Evolutionary conservation across 2,888 invertebrate genomes (phyloP).

Genomic region (Bellardia bayeri): DNA sequence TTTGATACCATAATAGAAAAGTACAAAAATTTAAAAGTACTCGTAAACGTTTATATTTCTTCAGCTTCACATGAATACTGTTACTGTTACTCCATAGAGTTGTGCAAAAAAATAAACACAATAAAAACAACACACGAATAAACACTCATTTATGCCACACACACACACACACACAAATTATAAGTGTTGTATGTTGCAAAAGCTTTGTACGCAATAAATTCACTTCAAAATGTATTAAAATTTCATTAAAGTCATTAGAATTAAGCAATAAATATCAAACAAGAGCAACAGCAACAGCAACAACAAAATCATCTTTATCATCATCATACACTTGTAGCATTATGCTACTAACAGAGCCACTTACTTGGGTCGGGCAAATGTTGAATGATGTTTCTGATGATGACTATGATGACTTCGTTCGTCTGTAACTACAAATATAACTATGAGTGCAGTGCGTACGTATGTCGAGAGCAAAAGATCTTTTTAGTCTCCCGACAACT

Average conservation of each 20-base stretch:
- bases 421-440: conserved; percentile 3
- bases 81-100: not conserved
- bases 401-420: conserved; percentile 31
- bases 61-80: not conserved
- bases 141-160: conserved; percentile 45
- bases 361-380: conserved; percentile 56
- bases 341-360: conserved; percentile 52
- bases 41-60: no score
- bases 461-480: not conserved
- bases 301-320: conserved; percentile 45
- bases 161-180: conserved; percentile 56
- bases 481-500: not conserved
- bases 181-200: conserved; percentile 55
- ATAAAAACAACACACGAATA: not conserved
- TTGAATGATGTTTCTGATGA: conserved; percentile 52
- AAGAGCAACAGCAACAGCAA: no score
- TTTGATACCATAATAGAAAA: no score
- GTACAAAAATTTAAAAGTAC: no score
- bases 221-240: conserved; percentile 81
- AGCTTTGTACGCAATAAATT: conserved; percentile 80
- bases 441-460: not conserved
- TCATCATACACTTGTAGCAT: conserved; percentile 41
- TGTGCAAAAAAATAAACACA: not conserved
- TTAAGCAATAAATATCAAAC: conserved; percentile 67
- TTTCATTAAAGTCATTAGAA: conserved; percentile 83